Conservation (phyloP, 2,888 invertebrate genomes). For the Tridacna gigas region DNA sequence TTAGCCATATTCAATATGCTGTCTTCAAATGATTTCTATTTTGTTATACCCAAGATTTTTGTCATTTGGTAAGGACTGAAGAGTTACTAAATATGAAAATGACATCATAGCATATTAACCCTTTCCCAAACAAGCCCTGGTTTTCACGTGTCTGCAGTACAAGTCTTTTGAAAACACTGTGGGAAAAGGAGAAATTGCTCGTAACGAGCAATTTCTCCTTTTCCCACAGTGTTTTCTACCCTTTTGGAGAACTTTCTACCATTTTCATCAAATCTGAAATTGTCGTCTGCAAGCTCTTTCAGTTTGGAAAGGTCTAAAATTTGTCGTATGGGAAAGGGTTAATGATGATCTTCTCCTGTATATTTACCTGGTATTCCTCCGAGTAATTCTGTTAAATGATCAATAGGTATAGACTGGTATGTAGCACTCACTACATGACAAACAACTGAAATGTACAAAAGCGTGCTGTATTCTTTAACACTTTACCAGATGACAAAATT, state of each 20-base stretch:
- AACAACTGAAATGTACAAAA: conserved; percentile 87
- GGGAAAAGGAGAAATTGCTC: no score
- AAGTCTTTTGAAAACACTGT: background rate
- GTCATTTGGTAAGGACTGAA: no score
- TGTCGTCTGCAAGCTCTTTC: background rate
- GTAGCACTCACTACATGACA: conserved; percentile 99
- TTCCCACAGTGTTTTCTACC: background rate
- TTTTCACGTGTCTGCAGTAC: no score
- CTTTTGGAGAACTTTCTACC: background rate
- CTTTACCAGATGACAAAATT: no score
- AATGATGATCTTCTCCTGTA: background rate
- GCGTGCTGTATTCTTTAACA: no score
- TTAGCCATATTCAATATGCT: no score
- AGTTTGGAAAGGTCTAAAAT: background rate
- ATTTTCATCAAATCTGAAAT: background rate
- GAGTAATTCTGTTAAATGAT: conserved; percentile 92
- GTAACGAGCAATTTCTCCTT: background rate
- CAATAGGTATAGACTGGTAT: conserved; percentile 96
- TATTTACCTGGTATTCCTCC: conserved; percentile 94
- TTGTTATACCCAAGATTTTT: no score
- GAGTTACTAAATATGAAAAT: no score
- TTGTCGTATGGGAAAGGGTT: background rate
- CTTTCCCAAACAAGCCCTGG: no score
- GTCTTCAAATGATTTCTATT: no score
- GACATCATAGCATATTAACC: no score